Evolutionary conservation across 2,888 invertebrate species (phyloP), one percentile per base, ranked within the genome.

Genomic region (Teleogryllus oceanicus): DNA sequence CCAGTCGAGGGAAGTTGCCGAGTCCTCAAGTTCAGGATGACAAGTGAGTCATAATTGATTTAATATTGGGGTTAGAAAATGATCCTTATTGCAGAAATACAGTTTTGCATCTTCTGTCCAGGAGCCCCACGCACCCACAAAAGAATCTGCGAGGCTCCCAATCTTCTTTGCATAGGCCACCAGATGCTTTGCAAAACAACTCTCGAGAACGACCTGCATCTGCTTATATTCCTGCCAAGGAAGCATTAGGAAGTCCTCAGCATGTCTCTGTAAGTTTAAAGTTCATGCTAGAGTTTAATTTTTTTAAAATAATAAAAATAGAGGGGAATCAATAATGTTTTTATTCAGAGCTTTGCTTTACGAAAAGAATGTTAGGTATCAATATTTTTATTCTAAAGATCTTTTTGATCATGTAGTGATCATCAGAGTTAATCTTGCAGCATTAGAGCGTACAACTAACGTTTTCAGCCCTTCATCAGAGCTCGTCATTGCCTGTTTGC

Each of bases 161-260:
- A 81, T 85, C 85, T n/a, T 86, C 86, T 16, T 83, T 86, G 74
- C 84, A 85, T 80, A 81, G 84, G 80, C 83, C 83, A 20, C 83
- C 81, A 76, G 83, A 81, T 37, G 82, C 82, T 24, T 81, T 83
- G 18, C 82, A 80, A 62, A 80, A 78, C 13, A 80, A 80, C 21
- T 81, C 83, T 12, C 84, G 86, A 77, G 88, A 91, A 82, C 88
- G 91, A 49, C 91, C 91, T 0, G 88, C 90, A 51, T 91, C 91
- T 1, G 91, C 91, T 0, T 91, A 91, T 78, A 81, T 83, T 76
- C 84, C 84, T 78, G 82, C 83, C 50, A 80, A 83, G 18, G 83
- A 83, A 62, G 79, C 82, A 12, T 80, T 81, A 49, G 81, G 80
- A 77, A 82, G 82, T 50, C 80, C 83, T 74, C 81, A 79, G 49